Percentiles rank a stretch among this genome's conserved stretches.
phyloP scores from a whole-genome alignment of 2,797 vertebrate genomes.

The Oreochromis mossambicus region DNA sequence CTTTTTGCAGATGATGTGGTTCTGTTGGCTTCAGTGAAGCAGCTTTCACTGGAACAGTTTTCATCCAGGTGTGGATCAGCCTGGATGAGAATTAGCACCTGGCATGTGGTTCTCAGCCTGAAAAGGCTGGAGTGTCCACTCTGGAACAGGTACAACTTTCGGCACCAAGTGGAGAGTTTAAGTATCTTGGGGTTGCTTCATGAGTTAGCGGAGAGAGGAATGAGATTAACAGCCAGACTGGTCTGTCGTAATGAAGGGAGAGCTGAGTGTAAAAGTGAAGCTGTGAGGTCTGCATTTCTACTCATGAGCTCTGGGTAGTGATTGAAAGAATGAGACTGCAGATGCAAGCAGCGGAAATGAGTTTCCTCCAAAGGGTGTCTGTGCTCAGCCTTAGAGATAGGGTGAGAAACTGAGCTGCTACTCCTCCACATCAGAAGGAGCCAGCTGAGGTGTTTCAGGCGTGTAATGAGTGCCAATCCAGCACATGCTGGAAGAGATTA shows the following conservation, averaged over 20 bases:
- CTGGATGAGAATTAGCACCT: neutral
- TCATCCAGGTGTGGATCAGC: neutral
- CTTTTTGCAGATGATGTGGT: neutral
- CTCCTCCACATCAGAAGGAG: neutral
- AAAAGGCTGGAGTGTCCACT: neutral
- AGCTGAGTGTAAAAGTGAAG: neutral
- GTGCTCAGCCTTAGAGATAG: neutral
- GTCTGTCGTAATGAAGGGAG: neutral
- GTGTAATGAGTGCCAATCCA: neutral
- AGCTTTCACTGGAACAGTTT: neutral
- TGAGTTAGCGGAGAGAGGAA: fast-evolving
- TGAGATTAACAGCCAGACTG: neutral
- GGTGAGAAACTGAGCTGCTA: neutral
- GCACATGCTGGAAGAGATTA: neutral
- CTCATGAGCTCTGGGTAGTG: neutral
- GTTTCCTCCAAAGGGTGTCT: neutral
- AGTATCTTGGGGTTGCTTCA: neutral
- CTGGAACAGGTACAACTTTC: fast-evolving
- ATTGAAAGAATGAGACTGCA: neutral
- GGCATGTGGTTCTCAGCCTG: neutral
- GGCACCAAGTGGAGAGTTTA: neutral
- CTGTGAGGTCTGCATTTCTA: neutral
- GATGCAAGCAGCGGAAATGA: neutral
- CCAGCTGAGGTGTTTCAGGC: neutral
- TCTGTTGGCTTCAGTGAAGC: neutral